Evolutionary conservation across 2,797 vertebrate genomes (phyloP).

Genomic region (Anomalospiza imberbis): DNA sequence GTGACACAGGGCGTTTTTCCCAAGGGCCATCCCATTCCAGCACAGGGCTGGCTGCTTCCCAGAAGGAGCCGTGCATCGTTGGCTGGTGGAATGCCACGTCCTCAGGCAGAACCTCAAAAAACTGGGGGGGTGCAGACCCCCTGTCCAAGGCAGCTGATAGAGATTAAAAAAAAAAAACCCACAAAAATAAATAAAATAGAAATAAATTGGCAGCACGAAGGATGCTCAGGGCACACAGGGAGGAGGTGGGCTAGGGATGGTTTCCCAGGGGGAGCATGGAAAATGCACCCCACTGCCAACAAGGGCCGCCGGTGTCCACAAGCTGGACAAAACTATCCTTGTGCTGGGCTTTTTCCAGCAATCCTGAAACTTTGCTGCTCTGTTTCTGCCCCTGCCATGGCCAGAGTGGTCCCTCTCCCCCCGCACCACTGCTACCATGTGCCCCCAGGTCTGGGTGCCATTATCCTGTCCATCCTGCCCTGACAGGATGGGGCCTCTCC

Average conservation of each 20-base stretch:
- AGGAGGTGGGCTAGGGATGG: neutral
- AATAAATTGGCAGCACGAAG: neutral
- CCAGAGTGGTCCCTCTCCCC: fast-evolving
- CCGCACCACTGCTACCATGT: fast-evolving
- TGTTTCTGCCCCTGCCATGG: neutral
- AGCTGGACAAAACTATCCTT: slow-evolving; percentile 17
- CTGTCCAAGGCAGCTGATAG: neutral
- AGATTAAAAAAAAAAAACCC: neutral
- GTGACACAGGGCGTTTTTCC: slow-evolving; percentile 14
- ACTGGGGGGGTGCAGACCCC: fast-evolving
- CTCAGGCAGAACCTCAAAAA: neutral
- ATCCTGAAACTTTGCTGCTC: neutral
- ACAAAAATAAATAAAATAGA: neutral
- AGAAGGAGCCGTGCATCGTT: neutral
- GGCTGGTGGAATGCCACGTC: neutral
- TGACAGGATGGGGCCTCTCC: neutral
- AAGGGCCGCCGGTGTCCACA: fast-evolving
- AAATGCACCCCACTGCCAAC: neutral
- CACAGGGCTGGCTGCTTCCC: neutral
- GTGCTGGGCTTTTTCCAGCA: slow-evolving; percentile 20
- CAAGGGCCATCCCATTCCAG: slow-evolving; percentile 4
- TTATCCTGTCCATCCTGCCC: neutral
- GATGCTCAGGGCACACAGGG: fast-evolving
- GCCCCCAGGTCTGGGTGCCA: neutral
- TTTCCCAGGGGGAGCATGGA: neutral